A percentile compares a stretch with the other conserved stretches of the same genome.
phyloP scores from a whole-genome alignment of 2,113 vertebrate genomes.

The Cervus canadensis region DNA sequence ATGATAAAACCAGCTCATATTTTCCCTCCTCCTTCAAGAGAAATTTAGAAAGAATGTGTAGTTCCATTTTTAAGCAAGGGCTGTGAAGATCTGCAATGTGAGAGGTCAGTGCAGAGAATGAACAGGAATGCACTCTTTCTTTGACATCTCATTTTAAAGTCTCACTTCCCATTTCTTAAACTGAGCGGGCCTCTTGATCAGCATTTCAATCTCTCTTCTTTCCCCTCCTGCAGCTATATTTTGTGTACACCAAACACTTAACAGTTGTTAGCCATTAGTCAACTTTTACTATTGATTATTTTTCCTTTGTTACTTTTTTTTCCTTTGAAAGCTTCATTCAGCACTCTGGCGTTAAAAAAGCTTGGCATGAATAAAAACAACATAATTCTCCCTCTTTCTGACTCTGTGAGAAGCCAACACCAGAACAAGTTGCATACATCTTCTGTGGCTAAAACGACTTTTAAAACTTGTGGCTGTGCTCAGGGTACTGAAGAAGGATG shows the following conservation, averaged over 20 bases:
- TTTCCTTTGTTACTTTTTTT: conserved; percentile 13
- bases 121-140: background rate
- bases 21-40: background rate
- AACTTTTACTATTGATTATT: conserved; percentile 32
- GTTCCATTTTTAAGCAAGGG: background rate
- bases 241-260: background rate
- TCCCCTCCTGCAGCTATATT: background rate
- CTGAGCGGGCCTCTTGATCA: background rate
- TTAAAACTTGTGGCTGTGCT: background rate
- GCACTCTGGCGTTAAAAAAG: background rate
- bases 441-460: background rate
- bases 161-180: background rate
- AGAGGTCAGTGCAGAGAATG: background rate
- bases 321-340: conserved; percentile 30
- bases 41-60: background rate
- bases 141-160: background rate
- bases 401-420: background rate
- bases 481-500: background rate
- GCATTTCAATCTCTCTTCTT: background rate
- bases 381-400: background rate
- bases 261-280: background rate
- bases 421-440: background rate
- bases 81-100: background rate
- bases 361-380: conserved; percentile 16
- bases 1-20: background rate